A percentile compares a stretch with the other conserved stretches of the same genome.
phyloP scores from a whole-genome alignment of 2,888 invertebrate species.

The Macrophya annulata region DNA sequence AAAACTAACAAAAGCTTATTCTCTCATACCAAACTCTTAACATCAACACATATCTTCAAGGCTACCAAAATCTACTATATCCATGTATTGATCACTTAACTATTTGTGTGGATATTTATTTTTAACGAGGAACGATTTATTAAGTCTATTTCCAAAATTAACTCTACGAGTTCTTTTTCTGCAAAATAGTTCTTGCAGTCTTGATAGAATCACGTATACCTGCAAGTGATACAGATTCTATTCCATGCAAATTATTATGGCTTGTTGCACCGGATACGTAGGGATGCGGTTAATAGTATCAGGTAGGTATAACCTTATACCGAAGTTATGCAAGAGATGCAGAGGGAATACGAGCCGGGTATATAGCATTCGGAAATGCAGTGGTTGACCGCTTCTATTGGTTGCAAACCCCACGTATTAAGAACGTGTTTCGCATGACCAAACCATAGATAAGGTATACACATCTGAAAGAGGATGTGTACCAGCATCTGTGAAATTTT shows the following conservation, averaged over 20 bases:
- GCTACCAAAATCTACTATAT: not conserved
- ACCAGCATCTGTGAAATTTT: not conserved
- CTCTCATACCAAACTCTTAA: too few species aligned
- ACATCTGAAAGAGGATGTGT: not conserved
- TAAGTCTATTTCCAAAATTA: too few species aligned
- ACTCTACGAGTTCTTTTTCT: too few species aligned
- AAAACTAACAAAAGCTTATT: conserved; percentile 21
- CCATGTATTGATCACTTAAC: not conserved
- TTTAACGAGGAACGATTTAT: too few species aligned
- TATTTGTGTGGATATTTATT: too few species aligned
- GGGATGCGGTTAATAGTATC: conserved; percentile 47
- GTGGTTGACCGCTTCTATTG: conserved; percentile 32
- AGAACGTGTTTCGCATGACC: conserved; percentile 28
- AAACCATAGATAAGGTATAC: not conserved
- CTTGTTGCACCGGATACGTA: conserved; percentile 25
- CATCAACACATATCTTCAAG: not conserved
- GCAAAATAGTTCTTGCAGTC: not conserved
- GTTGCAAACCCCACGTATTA: not conserved
- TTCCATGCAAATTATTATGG: conserved; percentile 32
- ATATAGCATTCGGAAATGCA: conserved; percentile 20
- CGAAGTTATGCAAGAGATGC: conserved; percentile 49
- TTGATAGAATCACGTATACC: conserved; percentile 28
- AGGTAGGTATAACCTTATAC: not conserved
- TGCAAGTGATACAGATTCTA: not conserved
- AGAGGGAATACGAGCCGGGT: conserved; percentile 9